Evolutionary conservation across 2,888 invertebrate species (phyloP), one percentile per base, ranked within the genome.

Genomic region (Xanthorhoe spadicearia): DNA sequence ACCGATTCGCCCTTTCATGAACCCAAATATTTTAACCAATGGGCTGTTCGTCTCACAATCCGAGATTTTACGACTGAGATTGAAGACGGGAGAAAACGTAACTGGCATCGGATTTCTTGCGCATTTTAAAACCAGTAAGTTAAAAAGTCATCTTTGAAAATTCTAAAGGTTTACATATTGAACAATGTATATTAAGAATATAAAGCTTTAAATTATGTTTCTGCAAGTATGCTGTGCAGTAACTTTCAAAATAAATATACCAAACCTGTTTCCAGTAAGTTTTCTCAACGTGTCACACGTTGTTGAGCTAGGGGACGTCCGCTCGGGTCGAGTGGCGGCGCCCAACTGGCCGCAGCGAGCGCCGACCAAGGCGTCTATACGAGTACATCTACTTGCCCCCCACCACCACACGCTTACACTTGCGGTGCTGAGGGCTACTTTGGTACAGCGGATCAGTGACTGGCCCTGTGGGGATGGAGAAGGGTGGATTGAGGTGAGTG

Each of bases 51-150:
- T 96, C 0, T 96, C 96, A 0, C 84, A 91, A 15, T 92, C 94
- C 0, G 96, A 96, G 81, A 88, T 94, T 52, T 80, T 96, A 59
- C 84, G 94, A 60, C 83, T 97, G n/a, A 93, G 94, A 53, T 83
- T 96, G 61, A 93, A 93, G 66, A 96, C 96, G 0, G 95, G 95
- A 0, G 93, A 94, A 65, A 94, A 94, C 75, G 95, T 95, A 0
- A 92, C 92, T 0, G 96, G 96, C 0, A 89, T 89, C 65, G 97
- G 96, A 1, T 97, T 96, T 83, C 87, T 94, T 65, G 96, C 95
- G 3, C 87, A 92, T 74, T 97, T 95, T 83, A 95, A 94, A 86
- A 95, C 94, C 66, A 94, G 95, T 95, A 74, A 87, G 90, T 80
- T 23, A 1, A 23, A 23, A 1, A 32, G 38, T 43, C 38, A 10